Conservation (phyloP, 1,140 invertebrate species). For the Amyelois transitella region DNA sequence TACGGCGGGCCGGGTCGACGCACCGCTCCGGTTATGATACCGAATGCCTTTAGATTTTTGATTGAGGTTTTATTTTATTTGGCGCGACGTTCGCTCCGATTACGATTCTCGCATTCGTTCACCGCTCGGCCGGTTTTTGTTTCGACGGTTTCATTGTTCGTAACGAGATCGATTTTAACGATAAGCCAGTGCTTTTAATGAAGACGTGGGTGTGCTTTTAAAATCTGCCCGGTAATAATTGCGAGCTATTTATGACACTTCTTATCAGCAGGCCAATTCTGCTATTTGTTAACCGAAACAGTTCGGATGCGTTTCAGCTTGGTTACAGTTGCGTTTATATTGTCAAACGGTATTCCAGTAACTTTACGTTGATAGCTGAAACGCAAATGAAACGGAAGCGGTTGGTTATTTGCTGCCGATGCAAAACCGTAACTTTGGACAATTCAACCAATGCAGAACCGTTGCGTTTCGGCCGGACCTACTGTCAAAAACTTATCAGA, state of each 20-base stretch:
- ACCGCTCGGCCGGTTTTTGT: conserved; percentile 60
- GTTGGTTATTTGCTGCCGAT: no score
- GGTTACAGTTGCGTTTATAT: no score
- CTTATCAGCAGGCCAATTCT: no score
- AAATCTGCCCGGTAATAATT: background rate
- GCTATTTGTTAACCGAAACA: no score
- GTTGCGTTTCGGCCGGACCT: no score
- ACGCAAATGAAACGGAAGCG: no score
- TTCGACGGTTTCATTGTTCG: conserved; percentile 63
- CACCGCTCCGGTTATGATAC: conserved; percentile 63
- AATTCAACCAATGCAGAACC: no score
- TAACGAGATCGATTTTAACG: conserved; percentile 66
- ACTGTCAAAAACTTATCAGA: no score
- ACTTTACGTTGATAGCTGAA: no score
- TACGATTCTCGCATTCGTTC: conserved; percentile 67
- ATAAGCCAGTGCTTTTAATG: conserved; percentile 60
- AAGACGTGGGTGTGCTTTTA: conserved; percentile 55
- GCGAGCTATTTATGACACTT: background rate
- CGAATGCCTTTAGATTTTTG: conserved; percentile 64
- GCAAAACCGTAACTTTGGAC: no score
- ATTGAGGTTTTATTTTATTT: conserved; percentile 69
- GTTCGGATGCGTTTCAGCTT: no score
- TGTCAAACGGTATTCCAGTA: no score
- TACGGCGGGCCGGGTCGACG: conserved; percentile 59
- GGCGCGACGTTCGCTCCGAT: conserved; percentile 50